A percentile compares a stretch with the other conserved stretches of the same genome.
Evolutionary conservation across 2,888 invertebrate genomes (phyloP).

Genomic region (Rhagium mordax): DNA sequence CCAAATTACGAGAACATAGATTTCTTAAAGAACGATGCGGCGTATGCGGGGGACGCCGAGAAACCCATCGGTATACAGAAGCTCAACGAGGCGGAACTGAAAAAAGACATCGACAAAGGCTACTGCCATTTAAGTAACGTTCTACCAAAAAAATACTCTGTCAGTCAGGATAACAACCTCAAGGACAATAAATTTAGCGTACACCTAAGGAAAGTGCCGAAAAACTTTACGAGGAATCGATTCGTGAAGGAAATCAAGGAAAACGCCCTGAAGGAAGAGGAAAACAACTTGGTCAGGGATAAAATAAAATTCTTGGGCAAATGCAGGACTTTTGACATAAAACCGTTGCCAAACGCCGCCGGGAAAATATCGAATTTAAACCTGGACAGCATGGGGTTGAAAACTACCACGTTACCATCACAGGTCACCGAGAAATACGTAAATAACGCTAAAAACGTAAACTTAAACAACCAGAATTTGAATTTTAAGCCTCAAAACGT

Average conservation of each 20-base stretch:
- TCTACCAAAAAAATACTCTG: neutral
- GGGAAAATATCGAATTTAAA: conserved; percentile 59
- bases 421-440: conserved; percentile 65
- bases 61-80: conserved; percentile 56
- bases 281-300: conserved; percentile 32
- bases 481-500: conserved; percentile 8
- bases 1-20: conserved; percentile 66
- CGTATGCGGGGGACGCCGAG: conserved; percentile 54
- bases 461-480: conserved; percentile 31
- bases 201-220: conserved; percentile 65
- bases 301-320: conserved; percentile 51
- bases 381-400: conserved; percentile 60
- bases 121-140: conserved; percentile 11
- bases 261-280: conserved; percentile 39
- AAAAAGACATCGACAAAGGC: conserved; percentile 20
- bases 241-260: conserved; percentile 59
- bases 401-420: conserved; percentile 54
- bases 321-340: conserved; percentile 53
- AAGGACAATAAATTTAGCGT: conserved; percentile 57
- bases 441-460: conserved; percentile 46
- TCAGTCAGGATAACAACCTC: conserved; percentile 53
- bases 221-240: conserved; percentile 67
- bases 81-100: conserved; percentile 43
- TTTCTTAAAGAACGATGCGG: conserved; percentile 64
- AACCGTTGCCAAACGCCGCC: conserved; percentile 21